phyloP scores from a whole-genome alignment of 2,888 invertebrate genomes.

The Steinernema carpocapsae region DNA sequence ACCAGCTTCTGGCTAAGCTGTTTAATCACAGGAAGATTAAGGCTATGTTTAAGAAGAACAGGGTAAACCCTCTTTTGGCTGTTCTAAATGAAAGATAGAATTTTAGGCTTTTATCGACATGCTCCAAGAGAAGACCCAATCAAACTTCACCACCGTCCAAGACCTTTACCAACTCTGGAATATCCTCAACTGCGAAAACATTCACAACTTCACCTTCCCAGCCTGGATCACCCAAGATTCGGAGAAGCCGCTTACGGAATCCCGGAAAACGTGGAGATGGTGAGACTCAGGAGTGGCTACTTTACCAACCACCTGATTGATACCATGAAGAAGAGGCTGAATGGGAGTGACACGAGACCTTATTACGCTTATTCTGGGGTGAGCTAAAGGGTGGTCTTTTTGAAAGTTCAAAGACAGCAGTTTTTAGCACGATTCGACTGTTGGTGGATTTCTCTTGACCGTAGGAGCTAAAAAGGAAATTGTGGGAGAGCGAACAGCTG shows the following conservation, averaged over 20 bases:
- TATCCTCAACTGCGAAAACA: constrained; percentile 6
- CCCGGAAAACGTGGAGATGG: constrained; percentile 26
- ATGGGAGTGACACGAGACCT: background rate
- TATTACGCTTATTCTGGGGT: constrained; percentile 33
- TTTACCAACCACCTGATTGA: constrained; percentile 5
- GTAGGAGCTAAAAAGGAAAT: constrained; percentile 36
- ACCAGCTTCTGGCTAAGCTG: too few relatives aligned
- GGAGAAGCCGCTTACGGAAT: constrained; percentile 31
- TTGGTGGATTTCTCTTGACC: constrained; percentile 33
- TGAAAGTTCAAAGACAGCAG: too few relatives aligned
- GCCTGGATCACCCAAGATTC: constrained; percentile 35
- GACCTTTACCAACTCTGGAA: constrained; percentile 2
- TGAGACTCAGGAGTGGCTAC: background rate
- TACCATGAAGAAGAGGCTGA: background rate
- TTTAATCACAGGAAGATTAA: too few relatives aligned
- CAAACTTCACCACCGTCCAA: background rate
- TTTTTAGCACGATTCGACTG: constrained; percentile 41
- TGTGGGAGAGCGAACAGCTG: constrained; percentile 36
- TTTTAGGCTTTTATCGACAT: too few relatives aligned
- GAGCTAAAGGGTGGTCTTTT: too few relatives aligned
- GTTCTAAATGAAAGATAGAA: too few relatives aligned
- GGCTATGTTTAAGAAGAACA: too few relatives aligned
- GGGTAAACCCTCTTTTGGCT: too few relatives aligned
- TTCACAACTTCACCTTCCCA: constrained; percentile 32
- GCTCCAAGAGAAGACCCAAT: too few relatives aligned